Evolutionary conservation across 2,113 vertebrate genomes (phyloP).

Genomic region (Periophthalmus modestus): DNA sequence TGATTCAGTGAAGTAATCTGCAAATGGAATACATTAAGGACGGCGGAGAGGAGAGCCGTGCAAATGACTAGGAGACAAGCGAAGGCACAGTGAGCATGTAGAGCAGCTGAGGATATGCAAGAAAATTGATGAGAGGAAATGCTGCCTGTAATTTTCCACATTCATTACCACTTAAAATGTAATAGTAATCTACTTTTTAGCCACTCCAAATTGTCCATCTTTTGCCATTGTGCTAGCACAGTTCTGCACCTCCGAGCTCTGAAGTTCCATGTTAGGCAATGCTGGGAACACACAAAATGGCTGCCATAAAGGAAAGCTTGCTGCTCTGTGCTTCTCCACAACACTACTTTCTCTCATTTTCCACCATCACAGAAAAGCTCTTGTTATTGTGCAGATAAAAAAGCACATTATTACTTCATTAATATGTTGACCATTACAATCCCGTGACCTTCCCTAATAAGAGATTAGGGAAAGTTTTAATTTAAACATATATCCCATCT

Average conservation of each 20-base stretch:
- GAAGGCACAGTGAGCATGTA: constrained; percentile 25
- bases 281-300: constrained; percentile 75
- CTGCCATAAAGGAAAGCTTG: constrained; percentile 64
- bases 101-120: constrained; percentile 41
- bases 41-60: constrained; percentile 43
- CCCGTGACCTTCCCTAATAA: constrained; percentile 11
- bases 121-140: constrained; percentile 32
- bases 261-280: constrained; percentile 71
- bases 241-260: constrained; percentile 47
- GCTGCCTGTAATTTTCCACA: constrained; percentile 26
- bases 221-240: background rate
- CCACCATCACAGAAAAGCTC: background rate
- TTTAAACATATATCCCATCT: background rate
- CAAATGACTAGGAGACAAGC: constrained; percentile 64
- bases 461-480: background rate
- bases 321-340: constrained; percentile 26
- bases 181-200: background rate
- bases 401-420: background rate
- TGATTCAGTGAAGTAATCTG: constrained; percentile 75
- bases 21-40: constrained; percentile 75
- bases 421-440: constrained; percentile 7
- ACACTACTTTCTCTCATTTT: constrained; percentile 40
- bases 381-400: no score
- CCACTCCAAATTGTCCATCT: background rate
- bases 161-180: constrained; percentile 10